These are phyloP conservation scores for Plutella xylostella DNA, from an alignment of 2,888 invertebrate species.

Conservation along the genomic window DNA sequence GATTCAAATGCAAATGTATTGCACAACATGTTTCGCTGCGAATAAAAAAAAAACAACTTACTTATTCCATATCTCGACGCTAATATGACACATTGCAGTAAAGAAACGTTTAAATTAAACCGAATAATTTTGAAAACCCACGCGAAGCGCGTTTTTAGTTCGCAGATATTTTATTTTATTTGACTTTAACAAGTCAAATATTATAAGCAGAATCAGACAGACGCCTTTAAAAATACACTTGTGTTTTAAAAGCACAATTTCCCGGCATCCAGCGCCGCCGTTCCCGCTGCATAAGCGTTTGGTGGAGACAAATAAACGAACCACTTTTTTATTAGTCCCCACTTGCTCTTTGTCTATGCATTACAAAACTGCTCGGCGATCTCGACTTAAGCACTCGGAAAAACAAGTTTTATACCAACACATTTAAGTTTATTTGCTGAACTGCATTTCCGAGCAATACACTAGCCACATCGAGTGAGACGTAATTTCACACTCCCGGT, in stretches of 20 bases:
- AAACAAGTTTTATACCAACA: not conserved
- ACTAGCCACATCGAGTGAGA: not conserved
- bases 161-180: no score
- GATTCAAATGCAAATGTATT: no score
- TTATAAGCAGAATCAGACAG: not conserved
- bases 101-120: no score
- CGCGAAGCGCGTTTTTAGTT: no score
- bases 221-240: slow-evolving; percentile 16
- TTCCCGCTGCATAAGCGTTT: slow-evolving; percentile 32
- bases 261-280: slow-evolving; percentile 27
- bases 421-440: not conserved
- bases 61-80: no score
- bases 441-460: not conserved
- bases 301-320: slow-evolving; percentile 27
- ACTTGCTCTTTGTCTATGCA: slow-evolving; percentile 6
- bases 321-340: slow-evolving; percentile 19
- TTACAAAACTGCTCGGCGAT: not conserved
- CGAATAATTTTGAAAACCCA: no score
- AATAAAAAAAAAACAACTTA: no score
- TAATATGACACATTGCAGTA: no score
- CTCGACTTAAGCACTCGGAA: not conserved
- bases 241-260: slow-evolving; percentile 23
- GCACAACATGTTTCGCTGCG: no score
- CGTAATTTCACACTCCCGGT: not conserved
- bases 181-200: no score